These are phyloP conservation scores for Callimorpha dominula DNA, from an alignment of 2,888 invertebrate species.

Conservation along the genomic window DNA sequence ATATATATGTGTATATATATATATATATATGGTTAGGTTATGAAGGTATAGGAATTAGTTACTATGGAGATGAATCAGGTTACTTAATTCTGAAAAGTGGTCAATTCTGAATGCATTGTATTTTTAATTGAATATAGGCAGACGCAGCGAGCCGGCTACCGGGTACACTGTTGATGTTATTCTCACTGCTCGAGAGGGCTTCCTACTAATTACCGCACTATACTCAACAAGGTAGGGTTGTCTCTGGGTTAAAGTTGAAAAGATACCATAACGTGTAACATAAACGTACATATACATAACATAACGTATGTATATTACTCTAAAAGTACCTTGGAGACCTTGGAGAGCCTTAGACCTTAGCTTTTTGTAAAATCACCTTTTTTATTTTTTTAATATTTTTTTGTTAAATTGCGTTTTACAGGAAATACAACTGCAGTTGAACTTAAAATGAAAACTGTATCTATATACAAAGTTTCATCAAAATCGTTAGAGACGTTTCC, in stretches of 20 bases:
- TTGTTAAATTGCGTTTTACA: too few relatives aligned
- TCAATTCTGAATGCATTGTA: constrained; percentile 63
- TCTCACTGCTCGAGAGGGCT: constrained; percentile 76
- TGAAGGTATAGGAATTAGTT: constrained; percentile 32
- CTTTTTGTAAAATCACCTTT: too few relatives aligned
- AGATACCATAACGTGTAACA: not conserved
- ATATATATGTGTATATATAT: too few relatives aligned
- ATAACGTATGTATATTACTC: too few relatives aligned
- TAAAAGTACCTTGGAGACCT: too few relatives aligned
- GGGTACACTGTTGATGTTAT: constrained; percentile 75
- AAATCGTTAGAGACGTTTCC: too few relatives aligned
- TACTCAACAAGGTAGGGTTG: constrained; percentile 65
- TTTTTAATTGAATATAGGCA: constrained; percentile 76
- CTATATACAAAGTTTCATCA: too few relatives aligned
- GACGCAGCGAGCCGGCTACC: constrained; percentile 67
- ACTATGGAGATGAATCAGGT: constrained; percentile 44
- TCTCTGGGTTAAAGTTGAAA: constrained; percentile 10
- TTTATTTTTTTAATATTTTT: too few relatives aligned
- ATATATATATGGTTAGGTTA: constrained; percentile 17
- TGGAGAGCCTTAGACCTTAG: too few relatives aligned
- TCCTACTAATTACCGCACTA: constrained; percentile 76
- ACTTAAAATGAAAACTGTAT: too few relatives aligned
- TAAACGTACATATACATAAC: too few relatives aligned
- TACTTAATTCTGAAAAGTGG: constrained; percentile 54
- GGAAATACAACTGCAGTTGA: too few relatives aligned